Evolutionary conservation across 1,140 invertebrate species (phyloP).

Genomic region (Sycophila sp.): DNA sequence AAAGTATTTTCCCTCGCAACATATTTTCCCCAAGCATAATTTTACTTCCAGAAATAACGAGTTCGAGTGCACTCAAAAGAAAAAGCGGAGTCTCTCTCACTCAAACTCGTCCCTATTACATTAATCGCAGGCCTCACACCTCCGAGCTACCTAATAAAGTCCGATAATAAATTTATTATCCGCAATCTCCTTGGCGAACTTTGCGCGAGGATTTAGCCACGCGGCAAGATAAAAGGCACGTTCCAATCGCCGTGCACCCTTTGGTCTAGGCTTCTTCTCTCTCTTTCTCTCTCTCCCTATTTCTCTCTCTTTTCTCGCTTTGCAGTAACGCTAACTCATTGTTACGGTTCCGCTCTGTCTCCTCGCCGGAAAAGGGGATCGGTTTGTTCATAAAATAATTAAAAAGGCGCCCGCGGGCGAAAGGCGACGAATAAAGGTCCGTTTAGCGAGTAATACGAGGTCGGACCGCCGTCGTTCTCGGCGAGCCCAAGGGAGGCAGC

Average conservation of each 20-base stretch:
- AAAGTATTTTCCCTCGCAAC: too few species aligned
- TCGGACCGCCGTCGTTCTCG: too few species aligned
- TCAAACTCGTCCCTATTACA: too few species aligned
- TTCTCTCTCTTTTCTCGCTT: background rate
- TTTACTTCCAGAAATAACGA: too few species aligned
- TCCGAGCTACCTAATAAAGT: background rate
- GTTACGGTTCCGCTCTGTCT: constrained; percentile 39
- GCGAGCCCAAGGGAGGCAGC: background rate
- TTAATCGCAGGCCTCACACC: too few species aligned
- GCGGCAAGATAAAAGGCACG: constrained; percentile 6
- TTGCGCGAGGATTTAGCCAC: background rate
- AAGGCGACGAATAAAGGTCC: background rate
- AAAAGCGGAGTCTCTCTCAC: too few species aligned
- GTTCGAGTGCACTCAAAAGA: too few species aligned
- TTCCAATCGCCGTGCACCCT: constrained; percentile 1
- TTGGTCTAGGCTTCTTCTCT: background rate
- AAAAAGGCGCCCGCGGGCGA: constrained; percentile 41
- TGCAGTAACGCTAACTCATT: constrained; percentile 45
- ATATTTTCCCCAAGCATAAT: too few species aligned
- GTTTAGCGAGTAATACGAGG: constrained; percentile 3
- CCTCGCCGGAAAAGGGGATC: too few species aligned
- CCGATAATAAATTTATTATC: constrained; percentile 24
- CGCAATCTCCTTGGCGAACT: background rate
- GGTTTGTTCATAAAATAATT: constrained; percentile 53
- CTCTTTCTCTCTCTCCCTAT: background rate